Conservation (phyloP, 2,888 invertebrate genomes). For the Leptinotarsa rubiginosa region DNA sequence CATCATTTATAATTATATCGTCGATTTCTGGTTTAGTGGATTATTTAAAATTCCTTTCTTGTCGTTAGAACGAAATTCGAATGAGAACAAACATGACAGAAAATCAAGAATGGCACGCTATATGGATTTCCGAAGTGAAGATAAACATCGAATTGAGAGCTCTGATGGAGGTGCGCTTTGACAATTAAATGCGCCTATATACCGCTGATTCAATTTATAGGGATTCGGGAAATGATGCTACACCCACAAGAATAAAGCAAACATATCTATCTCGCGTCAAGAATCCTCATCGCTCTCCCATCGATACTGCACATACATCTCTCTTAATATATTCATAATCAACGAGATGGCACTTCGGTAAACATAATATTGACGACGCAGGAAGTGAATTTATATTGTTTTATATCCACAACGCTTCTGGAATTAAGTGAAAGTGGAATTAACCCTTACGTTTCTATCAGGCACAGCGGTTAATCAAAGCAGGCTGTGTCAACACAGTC, state of each 20-base stretch:
- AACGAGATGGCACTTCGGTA: slow-evolving; percentile 58
- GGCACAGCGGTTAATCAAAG: slow-evolving; percentile 58
- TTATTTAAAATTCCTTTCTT: not conserved
- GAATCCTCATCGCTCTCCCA: slow-evolving; percentile 30
- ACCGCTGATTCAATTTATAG: slow-evolving; percentile 48
- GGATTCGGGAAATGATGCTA: slow-evolving; percentile 40
- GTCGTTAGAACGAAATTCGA: not conserved
- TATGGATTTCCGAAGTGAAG: slow-evolving; percentile 50
- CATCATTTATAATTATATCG: not conserved
- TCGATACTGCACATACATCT: slow-evolving; percentile 53
- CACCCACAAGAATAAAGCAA: slow-evolving; percentile 41
- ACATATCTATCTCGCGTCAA: slow-evolving; percentile 39
- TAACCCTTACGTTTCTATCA: slow-evolving; percentile 59
- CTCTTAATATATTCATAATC: slow-evolving; percentile 65
- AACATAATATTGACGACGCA: slow-evolving; percentile 65
- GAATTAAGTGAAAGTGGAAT: slow-evolving; percentile 66
- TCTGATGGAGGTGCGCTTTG: slow-evolving; percentile 64
- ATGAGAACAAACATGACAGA: slow-evolving; percentile 6
- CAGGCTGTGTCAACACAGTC: slow-evolving; percentile 53
- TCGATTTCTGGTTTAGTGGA: not conserved
- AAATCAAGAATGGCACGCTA: slow-evolving; percentile 24
- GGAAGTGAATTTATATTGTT: slow-evolving; percentile 60
- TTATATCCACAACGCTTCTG: slow-evolving; percentile 63
- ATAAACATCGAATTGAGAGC: slow-evolving; percentile 67
- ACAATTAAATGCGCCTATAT: slow-evolving; percentile 63